These are phyloP conservation scores for Galerucella nymphaeae DNA, from an alignment of 2,888 invertebrate genomes.

Conservation along the genomic window DNA sequence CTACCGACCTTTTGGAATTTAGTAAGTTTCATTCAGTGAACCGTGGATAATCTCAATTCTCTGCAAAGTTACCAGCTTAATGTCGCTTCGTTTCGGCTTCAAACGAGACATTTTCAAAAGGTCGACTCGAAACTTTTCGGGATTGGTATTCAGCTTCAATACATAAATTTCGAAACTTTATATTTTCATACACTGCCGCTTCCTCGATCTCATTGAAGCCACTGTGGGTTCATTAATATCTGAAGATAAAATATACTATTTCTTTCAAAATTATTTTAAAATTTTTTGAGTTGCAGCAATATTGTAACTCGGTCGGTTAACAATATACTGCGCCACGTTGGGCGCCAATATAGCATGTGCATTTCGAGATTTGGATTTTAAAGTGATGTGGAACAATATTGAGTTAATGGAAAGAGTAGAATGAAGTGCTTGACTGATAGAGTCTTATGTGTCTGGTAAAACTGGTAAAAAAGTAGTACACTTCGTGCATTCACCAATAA, in stretches of 20 bases:
- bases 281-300: no score
- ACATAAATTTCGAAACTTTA: not conserved
- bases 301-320: no score
- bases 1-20: constrained; percentile 11
- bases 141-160: constrained; percentile 6
- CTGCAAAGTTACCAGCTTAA: constrained; percentile 21
- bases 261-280: no score
- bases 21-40: constrained; percentile 14
- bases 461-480: no score
- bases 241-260: not conserved
- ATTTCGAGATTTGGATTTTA: no score
- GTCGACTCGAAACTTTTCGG: constrained; percentile 14
- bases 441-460: no score
- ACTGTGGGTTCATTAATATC: not conserved
- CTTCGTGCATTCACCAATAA: no score
- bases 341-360: no score
- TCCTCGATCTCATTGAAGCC: not conserved
- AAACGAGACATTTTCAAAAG: constrained; percentile 17
- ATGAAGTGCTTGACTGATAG: no score
- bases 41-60: constrained; percentile 15
- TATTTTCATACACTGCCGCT: not conserved
- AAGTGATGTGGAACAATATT: no score
- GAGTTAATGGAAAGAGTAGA: no score
- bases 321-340: no score
- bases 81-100: constrained; percentile 11